Conservation (phyloP, 1,140 invertebrate species). For the Pentalonia nigronervosa region DNA sequence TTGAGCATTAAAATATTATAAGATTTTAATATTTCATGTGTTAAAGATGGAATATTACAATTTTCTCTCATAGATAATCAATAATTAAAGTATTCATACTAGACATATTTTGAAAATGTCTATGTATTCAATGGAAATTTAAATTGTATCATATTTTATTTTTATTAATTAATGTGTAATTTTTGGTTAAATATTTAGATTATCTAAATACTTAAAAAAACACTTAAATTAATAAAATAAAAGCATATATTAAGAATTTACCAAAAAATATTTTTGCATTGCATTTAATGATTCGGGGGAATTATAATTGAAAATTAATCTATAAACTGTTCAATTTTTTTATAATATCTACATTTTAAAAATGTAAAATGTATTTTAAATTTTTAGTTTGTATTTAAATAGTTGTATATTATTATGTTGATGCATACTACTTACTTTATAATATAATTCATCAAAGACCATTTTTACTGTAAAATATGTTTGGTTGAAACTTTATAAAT, state of each 20-base stretch:
- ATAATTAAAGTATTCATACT: not conserved
- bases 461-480: not conserved
- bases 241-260: not conserved
- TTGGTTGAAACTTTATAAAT: not conserved
- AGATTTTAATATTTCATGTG: not conserved
- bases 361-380: not conserved
- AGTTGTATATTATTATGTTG: not conserved
- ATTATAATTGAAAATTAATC: not conserved
- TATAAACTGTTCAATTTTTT: not conserved
- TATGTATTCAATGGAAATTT: not conserved
- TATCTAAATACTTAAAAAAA: not conserved
- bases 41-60: not conserved
- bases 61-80: not conserved
- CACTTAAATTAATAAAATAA: not conserved
- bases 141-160: not conserved
- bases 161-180: not conserved
- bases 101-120: not conserved
- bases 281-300: not conserved
- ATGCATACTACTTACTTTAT: not conserved
- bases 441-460: not conserved
- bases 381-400: not conserved
- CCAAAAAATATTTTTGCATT: not conserved
- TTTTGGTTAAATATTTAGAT: not conserved
- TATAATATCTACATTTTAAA: not conserved
- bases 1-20: constrained; percentile 18